Conservation (phyloP, 2,888 invertebrate genomes). For the Pyrrhia umbra region DNA sequence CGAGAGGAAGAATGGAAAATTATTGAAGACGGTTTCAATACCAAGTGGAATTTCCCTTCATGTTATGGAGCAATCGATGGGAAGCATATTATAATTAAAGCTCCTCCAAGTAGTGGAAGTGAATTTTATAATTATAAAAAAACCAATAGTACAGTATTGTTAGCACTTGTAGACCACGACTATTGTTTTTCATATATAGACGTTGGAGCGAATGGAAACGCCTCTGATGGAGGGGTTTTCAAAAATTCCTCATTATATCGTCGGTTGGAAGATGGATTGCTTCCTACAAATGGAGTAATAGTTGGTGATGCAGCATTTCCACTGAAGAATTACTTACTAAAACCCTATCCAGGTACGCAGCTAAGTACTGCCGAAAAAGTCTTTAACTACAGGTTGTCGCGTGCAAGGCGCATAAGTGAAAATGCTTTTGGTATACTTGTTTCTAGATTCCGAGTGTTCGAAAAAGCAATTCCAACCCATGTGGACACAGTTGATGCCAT, state of each 20-base stretch:
- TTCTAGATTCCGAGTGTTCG: conserved; percentile 2
- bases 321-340: conserved; percentile 15
- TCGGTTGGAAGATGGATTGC: conserved; percentile 31
- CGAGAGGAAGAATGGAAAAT: conserved; percentile 45
- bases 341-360: conserved; percentile 11
- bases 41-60: conserved; percentile 58
- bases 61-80: conserved; percentile 59
- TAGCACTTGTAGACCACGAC: conserved; percentile 57
- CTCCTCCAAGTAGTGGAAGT: conserved; percentile 49
- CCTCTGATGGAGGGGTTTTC: conserved; percentile 43
- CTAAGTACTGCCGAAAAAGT: conserved; percentile 7
- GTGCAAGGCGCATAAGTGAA: conserved; percentile 9
- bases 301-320: conserved; percentile 18
- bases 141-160: conserved; percentile 56
- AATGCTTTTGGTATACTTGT: conserved; percentile 13
- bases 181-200: conserved; percentile 51
- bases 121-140: conserved; percentile 61
- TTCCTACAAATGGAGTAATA: conserved; percentile 6
- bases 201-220: conserved; percentile 52
- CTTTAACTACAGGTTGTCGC: conserved; percentile 11
- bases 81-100: conserved; percentile 58
- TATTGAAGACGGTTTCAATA: conserved; percentile 33
- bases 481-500: not conserved
- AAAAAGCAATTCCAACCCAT: conserved; percentile 9
- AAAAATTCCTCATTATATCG: conserved; percentile 33